A percentile compares a stretch with the other conserved stretches of the same genome.
Evolutionary conservation across 2,113 vertebrate genomes (phyloP).

Genomic region (Nestor notabilis): DNA sequence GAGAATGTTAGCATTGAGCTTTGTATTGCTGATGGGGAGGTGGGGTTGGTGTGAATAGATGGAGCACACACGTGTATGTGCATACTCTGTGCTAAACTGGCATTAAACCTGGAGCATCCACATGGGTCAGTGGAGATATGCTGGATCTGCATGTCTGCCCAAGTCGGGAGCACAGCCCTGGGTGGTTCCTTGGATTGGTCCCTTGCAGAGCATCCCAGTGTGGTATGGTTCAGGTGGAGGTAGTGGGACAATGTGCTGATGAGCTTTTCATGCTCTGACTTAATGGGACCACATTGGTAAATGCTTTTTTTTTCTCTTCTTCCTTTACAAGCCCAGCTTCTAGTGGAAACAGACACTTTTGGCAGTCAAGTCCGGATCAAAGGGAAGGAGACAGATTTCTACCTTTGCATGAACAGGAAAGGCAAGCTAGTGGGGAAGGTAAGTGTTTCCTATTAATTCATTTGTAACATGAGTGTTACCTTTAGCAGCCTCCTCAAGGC

Average conservation of each 20-base stretch:
- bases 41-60: not conserved
- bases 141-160: not conserved
- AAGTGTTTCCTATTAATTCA: slow-evolving; percentile 68
- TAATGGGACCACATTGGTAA: slow-evolving; percentile 22
- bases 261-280: not conserved
- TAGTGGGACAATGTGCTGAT: not conserved
- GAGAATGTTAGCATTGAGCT: not conserved
- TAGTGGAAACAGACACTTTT: slow-evolving; percentile 91
- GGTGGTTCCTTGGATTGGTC: not conserved
- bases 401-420: slow-evolving; percentile 90
- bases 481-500: slow-evolving; percentile 15
- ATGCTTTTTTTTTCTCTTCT: slow-evolving; percentile 56
- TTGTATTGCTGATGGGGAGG: not conserved
- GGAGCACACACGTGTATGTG: fast-evolving
- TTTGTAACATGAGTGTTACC: slow-evolving; percentile 36
- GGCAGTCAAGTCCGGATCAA: slow-evolving; percentile 91
- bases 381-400: slow-evolving; percentile 89
- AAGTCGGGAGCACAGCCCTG: not conserved
- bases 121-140: not conserved
- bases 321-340: slow-evolving; percentile 89
- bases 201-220: fast-evolving
- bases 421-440: slow-evolving; percentile 91
- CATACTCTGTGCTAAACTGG: not conserved
- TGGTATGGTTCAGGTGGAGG: not conserved
- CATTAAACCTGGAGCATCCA: fast-evolving